phyloP scores from a whole-genome alignment of 2,888 invertebrate genomes.

The Fissipunctia ypsillon region DNA sequence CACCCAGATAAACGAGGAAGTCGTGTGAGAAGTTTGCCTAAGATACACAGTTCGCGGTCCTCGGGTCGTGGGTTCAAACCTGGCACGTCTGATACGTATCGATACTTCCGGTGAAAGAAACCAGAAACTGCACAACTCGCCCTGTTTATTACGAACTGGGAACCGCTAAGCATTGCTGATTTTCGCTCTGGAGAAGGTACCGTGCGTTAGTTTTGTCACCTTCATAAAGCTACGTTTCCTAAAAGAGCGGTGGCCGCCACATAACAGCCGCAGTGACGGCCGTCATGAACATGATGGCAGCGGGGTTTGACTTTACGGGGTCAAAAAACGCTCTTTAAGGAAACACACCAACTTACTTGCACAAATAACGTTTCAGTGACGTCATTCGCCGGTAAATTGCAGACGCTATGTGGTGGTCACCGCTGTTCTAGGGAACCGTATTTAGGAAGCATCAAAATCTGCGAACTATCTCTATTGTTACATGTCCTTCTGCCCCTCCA shows the following conservation, averaged over 20 bases:
- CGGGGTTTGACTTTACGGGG: no score
- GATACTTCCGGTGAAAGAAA: slow-evolving; percentile 43
- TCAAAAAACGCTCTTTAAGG: no score
- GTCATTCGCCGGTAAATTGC: no score
- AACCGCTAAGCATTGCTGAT: background rate
- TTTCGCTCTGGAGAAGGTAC: background rate
- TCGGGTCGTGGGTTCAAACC: slow-evolving; percentile 45
- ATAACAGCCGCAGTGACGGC: no score
- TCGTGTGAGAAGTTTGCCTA: slow-evolving; percentile 29
- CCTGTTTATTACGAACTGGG: background rate
- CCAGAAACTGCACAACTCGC: background rate
- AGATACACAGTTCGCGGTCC: slow-evolving; percentile 22
- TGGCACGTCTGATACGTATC: slow-evolving; percentile 38
- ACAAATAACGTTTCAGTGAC: no score
- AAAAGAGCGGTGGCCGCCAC: no score
- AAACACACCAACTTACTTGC: no score
- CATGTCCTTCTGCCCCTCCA: background rate
- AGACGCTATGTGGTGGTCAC: no score
- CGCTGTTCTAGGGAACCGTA: no score
- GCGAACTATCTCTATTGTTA: background rate
- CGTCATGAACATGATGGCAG: no score
- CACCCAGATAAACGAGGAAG: slow-evolving; percentile 19
- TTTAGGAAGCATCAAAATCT: background rate
- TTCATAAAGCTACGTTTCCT: no score
- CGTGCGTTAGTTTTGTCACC: background rate